Evolutionary conservation across 2,113 vertebrate species (phyloP), one percentile per base, ranked within the genome.

Genomic region (Lota lota): DNA sequence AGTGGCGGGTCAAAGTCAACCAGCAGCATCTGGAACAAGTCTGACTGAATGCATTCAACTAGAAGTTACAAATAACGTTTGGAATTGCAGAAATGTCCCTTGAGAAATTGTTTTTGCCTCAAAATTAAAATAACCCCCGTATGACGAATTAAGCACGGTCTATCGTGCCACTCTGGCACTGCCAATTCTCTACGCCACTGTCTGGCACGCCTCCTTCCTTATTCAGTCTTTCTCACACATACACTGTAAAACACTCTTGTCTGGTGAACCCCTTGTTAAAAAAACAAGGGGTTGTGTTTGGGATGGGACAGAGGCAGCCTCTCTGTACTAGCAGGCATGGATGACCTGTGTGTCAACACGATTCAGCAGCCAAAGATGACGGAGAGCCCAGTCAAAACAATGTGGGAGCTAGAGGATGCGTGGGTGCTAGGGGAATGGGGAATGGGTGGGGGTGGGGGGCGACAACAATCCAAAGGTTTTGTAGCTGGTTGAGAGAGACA

Each of bases 381-480:
- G 82, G 83, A 81, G 80, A 83, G 75, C 76, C 77, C 79, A 85
- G 82, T 89, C 88, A 87, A 89, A 90, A 89, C 87, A 92, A 75
- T 56, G 70, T 59, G 73, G 69, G 51, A 74, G 70, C 72, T 76
- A 69, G 65, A 28, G 51, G 65, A 53, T 28, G 22, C 36, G 61
- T 24, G 40, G 3, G 14, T 28, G 21, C 16, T 11, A 2, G 33
- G 51, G 71, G 68, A 58, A 59, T 4, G 57, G 19, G 17, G 40
- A 24, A 1, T 22, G 69, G 62, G 62, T 64, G 74, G 69, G 40
- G 40, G 40, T 6, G 40, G 40, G 51, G 69, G 68, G 59, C 22
- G 67, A 56, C 61, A 69, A 79, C 74, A 70, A 61, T n/a, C 64
- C 77, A 72, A 70, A 67, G 79, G 59, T 69, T 67, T 79, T 79